These are phyloP conservation scores for Alauda arvensis DNA, from an alignment of 2,797 vertebrate genomes.

Conservation along the genomic window DNA sequence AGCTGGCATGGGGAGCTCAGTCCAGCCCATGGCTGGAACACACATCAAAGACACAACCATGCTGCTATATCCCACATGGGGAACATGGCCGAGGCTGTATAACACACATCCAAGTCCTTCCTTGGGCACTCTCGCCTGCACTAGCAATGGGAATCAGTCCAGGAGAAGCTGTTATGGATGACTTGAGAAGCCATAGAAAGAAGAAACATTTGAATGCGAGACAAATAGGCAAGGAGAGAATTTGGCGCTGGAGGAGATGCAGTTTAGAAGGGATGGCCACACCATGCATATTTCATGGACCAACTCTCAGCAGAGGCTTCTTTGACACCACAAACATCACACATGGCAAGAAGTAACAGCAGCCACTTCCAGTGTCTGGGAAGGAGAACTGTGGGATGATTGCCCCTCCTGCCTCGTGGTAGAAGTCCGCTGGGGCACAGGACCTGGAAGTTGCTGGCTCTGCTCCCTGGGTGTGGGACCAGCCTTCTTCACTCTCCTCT, in stretches of 20 bases:
- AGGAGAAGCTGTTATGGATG: not conserved
- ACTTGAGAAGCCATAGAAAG: not conserved
- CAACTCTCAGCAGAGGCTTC: not conserved
- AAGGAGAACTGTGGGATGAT: not conserved
- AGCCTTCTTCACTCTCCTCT: not conserved
- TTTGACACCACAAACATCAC: not conserved
- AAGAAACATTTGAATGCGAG: not conserved
- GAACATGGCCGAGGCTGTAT: not conserved
- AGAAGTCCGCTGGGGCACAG: rapidly evolving
- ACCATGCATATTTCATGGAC: not conserved
- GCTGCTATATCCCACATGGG: rapidly evolving
- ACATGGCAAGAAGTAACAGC: not conserved
- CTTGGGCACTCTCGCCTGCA: rapidly evolving
- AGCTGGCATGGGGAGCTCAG: not conserved
- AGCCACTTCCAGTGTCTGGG: rapidly evolving
- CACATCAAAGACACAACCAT: rapidly evolving
- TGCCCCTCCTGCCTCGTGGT: rapidly evolving
- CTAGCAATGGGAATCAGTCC: rapidly evolving
- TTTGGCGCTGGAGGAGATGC: not conserved
- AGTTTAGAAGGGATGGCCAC: not conserved
- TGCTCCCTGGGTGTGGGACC: rapidly evolving
- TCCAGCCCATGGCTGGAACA: not conserved
- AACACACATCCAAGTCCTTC: not conserved
- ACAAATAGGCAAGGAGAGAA: not conserved
- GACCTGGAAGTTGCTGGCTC: not conserved